These are phyloP conservation scores for Teinopalpus imperialis DNA, from an alignment of 2,888 invertebrate genomes.

Conservation along the genomic window DNA sequence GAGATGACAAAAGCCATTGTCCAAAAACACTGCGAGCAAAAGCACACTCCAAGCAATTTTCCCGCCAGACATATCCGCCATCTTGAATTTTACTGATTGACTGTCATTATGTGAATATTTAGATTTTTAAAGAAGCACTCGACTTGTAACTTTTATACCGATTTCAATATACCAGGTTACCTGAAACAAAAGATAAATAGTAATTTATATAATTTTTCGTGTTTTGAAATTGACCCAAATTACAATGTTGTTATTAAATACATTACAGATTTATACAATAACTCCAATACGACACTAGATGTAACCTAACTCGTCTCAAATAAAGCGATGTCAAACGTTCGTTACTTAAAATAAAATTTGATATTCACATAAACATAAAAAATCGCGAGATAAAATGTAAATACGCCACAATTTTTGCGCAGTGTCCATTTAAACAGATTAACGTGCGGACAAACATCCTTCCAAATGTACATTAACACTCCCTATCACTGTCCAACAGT, in stretches of 20 bases:
- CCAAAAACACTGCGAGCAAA: constrained; percentile 48
- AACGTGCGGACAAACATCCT: constrained; percentile 44
- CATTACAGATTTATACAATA: constrained; percentile 73
- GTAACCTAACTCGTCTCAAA: too few relatives aligned
- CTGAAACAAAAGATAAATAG: constrained; percentile 38
- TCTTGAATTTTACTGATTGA: constrained; percentile 48
- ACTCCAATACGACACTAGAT: too few relatives aligned
- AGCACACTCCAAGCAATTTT: constrained; percentile 51
- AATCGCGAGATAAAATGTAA: constrained; percentile 19
- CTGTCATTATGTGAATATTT: constrained; percentile 44
- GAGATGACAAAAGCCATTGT: constrained; percentile 50
- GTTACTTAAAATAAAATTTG: constrained; percentile 17
- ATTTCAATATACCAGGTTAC: constrained; percentile 33
- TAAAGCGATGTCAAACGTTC: too few relatives aligned
- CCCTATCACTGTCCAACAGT: constrained; percentile 58
- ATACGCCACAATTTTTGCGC: constrained; percentile 29
- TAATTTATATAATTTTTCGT: too few relatives aligned
- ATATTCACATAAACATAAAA: constrained; percentile 26
- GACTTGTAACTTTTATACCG: constrained; percentile 13
- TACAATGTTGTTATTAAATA: too few relatives aligned
- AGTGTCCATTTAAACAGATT: constrained; percentile 44
- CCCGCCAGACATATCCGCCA: constrained; percentile 58
- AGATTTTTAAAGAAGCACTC: constrained; percentile 8
- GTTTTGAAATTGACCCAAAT: too few relatives aligned
- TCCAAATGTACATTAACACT: constrained; percentile 59